These are phyloP conservation scores for Corythornis madagascariensis DNA, from an alignment of 2,113 vertebrate species.

Conservation along the genomic window DNA sequence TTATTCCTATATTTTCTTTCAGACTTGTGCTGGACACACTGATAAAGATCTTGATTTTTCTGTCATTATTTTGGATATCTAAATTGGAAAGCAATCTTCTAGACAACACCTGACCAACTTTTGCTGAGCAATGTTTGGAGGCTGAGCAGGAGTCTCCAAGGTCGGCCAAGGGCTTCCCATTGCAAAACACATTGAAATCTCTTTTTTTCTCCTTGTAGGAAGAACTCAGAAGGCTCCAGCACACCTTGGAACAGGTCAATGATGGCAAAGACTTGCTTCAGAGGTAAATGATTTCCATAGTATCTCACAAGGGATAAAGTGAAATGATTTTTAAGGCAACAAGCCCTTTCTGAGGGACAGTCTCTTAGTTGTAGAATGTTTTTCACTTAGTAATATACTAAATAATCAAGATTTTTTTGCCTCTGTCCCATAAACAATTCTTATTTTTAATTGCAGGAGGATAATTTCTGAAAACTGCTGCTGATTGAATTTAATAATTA, in stretches of 20 bases:
- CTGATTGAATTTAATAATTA: background rate
- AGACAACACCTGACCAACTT: no score
- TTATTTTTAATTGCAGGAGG: background rate
- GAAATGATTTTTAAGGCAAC: background rate
- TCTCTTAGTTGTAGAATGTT: background rate
- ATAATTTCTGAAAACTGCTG: background rate
- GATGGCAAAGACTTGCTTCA: constrained; percentile 84
- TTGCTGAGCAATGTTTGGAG: background rate
- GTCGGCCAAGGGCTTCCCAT: background rate
- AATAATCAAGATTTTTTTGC: background rate
- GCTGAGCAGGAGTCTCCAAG: background rate
- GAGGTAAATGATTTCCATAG: constrained; percentile 76
- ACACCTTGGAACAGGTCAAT: constrained; percentile 78
- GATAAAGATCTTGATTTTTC: background rate
- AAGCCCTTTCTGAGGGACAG: background rate
- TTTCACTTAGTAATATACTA: background rate
- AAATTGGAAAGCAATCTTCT: rapidly evolving
- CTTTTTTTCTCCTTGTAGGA: constrained; percentile 75
- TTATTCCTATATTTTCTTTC: background rate
- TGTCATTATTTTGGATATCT: background rate
- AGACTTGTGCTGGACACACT: background rate
- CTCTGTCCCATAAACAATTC: background rate
- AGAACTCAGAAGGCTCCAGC: constrained; percentile 86
- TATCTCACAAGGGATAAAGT: rapidly evolving
- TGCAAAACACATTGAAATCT: background rate